phyloP scores from a whole-genome alignment of 2,888 invertebrate genomes.

The Eilema sororculum region DNA sequence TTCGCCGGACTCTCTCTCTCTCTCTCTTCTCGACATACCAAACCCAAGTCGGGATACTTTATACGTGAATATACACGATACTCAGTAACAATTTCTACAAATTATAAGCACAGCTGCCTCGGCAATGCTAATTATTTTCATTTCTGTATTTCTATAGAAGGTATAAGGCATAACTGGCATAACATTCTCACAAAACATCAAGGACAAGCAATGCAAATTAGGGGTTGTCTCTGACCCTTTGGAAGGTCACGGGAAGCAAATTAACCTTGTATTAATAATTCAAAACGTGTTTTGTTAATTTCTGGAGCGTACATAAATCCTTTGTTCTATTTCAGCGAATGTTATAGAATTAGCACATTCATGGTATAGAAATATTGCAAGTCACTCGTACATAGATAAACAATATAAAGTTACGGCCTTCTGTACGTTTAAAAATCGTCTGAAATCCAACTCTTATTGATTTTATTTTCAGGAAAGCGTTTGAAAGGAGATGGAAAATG shows the following conservation, averaged over 20 bases:
- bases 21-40: not conserved
- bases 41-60: not conserved
- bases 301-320: not conserved
- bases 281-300: not conserved
- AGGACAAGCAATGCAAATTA: not conserved
- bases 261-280: not conserved
- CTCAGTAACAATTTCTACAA: not conserved
- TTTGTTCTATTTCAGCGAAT: not conserved
- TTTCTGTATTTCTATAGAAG: not conserved
- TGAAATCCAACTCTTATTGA: no score
- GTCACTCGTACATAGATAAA: no score
- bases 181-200: not conserved
- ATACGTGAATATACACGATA: not conserved
- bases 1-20: not conserved
- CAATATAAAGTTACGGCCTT: no score
- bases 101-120: not conserved
- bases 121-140: not conserved
- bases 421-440: no score
- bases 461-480: no score
- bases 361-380: no score
- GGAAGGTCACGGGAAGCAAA: not conserved
- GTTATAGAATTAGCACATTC: no score
- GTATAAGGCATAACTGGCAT: not conserved
- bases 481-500: no score
- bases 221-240: not conserved